phyloP scores from a whole-genome alignment of 2,797 vertebrate species.

The Stomatorhinus walkeri region DNA sequence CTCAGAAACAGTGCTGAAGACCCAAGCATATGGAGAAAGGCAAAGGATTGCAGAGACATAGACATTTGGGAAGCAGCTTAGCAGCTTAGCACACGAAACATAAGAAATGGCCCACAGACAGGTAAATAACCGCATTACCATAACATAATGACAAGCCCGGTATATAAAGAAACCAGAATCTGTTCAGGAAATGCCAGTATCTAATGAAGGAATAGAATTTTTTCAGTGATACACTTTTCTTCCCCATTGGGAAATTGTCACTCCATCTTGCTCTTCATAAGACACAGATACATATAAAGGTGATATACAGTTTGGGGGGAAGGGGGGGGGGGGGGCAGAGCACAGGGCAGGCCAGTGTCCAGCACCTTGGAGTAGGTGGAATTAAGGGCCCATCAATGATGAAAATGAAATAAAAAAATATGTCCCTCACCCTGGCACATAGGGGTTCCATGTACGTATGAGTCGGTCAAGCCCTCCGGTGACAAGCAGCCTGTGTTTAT shows the following conservation, averaged over 20 bases:
- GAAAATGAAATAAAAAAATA: neutral
- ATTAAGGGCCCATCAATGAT: neutral
- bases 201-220: neutral
- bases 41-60: neutral
- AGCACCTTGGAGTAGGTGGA: neutral
- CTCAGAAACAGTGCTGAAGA: slow-evolving; percentile 2
- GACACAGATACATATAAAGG: neutral
- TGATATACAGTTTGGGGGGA: neutral
- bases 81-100: neutral
- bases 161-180: neutral
- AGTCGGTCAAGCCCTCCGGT: slow-evolving; percentile 61
- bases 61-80: neutral
- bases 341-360: neutral
- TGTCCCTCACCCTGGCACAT: slow-evolving; percentile 48
- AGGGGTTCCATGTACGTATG: slow-evolving; percentile 66
- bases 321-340: neutral
- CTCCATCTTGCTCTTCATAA: neutral
- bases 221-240: neutral
- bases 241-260: neutral
- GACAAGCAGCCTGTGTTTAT: slow-evolving; percentile 56
- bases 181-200: neutral
- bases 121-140: neutral
- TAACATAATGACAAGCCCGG: neutral
- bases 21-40: neutral
- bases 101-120: neutral